Percentiles rank a stretch among this genome's conserved stretches.
Evolutionary conservation across 2,888 invertebrate species (phyloP).

Genomic region (Drosophila macrospina): DNA sequence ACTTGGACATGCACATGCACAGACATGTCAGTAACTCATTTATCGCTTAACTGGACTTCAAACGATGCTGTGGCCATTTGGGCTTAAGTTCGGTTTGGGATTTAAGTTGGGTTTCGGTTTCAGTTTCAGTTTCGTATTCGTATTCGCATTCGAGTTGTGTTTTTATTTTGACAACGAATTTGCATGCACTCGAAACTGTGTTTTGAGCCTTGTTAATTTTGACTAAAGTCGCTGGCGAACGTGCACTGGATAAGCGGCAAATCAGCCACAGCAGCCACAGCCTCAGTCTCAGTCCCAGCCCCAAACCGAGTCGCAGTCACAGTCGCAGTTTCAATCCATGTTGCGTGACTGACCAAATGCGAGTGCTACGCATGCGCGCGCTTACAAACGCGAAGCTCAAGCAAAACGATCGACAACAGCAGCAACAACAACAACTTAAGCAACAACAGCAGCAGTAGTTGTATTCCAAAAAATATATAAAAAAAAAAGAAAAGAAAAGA

Average conservation of each 20-base stretch:
- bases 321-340: conserved; percentile 31
- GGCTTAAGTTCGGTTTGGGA: conserved; percentile 15
- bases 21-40: conserved; percentile 79
- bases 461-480: no score
- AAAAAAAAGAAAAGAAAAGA: conserved; percentile 35
- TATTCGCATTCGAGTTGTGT: conserved; percentile 42
- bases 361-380: conserved; percentile 83
- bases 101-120: conserved; percentile 25
- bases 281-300: conserved; percentile 31
- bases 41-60: conserved; percentile 76
- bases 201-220: conserved; percentile 83
- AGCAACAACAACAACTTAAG: conserved; percentile 12
- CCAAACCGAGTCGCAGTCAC: conserved; percentile 38
- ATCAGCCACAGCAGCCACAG: conserved; percentile 8
- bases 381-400: conserved; percentile 76
- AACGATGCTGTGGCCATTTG: not conserved
- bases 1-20: conserved; percentile 71
- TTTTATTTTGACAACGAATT: conserved; percentile 83
- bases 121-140: no score
- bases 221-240: conserved; percentile 71
- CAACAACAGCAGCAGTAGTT: conserved; percentile 11
- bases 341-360: conserved; percentile 75
- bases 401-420: conserved; percentile 48
- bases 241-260: conserved; percentile 63
- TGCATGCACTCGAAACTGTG: conserved; percentile 83